Evolutionary conservation across 1,140 invertebrate species (phyloP), one percentile per base, ranked within the genome.

Genomic region (Nebria ingens): DNA sequence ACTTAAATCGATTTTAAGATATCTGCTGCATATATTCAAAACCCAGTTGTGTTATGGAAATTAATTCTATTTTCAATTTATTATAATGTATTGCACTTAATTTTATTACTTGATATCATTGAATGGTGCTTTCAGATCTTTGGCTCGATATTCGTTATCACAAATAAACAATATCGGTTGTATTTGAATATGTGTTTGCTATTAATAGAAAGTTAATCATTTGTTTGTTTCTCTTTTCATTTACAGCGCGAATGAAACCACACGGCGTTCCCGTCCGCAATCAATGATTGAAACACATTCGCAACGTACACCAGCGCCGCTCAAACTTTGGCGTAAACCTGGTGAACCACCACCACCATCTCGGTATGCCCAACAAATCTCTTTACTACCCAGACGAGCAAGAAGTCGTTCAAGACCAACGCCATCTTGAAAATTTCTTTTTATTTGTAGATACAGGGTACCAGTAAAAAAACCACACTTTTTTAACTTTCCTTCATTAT

Each of bases 171-270:
- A 53, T 17, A 53, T 25, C 21, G 22, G 19, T 22, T 25, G 38
- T 21, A 52, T 2, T 54, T n/a, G 17, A 40, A 15, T 20, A 40
- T 54, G 15, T 54, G 17, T 54, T 17, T 23, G 15, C 21, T 21
- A 15, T 57, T 13, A 13, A 4, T 23, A 17, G 51, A 40, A 54
- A 2, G 13, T 23, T 29, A 53, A 53, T 34, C 52, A 20, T 58
- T 12, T 34, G 15, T 45, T 38, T 20, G 13, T 40, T 11, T 15
- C 12, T 15, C 2, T 54, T 17, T 40, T 20, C 51, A 55, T 34
- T 62, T 64, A 3, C 59, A 64, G 63, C 61, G 61, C 52, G 61
- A 64, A 42, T 64, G 63, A 64, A 61, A 55, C 49, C 40, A 22
- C 58, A 6, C 40, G 56, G 40, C 59, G 56, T 51, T 62, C 61